Base-by-base conservation (phyloP, 1,140 invertebrate species). In the Drosophila simulans region DNA sequence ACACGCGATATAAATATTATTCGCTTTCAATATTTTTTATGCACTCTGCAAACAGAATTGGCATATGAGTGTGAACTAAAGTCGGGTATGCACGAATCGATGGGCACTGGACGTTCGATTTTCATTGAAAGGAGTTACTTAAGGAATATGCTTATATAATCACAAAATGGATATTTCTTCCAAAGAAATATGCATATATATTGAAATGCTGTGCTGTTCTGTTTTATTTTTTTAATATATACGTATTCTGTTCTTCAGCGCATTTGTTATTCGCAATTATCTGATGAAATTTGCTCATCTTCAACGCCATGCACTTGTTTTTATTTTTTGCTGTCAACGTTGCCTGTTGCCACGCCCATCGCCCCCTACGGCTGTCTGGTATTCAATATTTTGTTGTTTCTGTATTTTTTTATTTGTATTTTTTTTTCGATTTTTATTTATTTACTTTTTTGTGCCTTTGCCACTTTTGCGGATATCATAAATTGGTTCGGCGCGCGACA, bases 381-480 rank as follows among this genome's bases (percentile, higher is more conserved):
- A 49, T 54, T 57, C 59, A 7, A 34, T 31, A 34, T 54, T 56
- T 56, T 64, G 31, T 31, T 31, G 31, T 31, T 31, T 31, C 27
- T 31, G 27, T 31, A 8, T 31, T 3, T 31, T 76, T 37, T 51
- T 57, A 39, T 39, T 62, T 48, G 17, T 17, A 17, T 59, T 57
- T 66, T 57, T 66, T 57, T 49, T 31, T 53, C 63, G 10, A 20
- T 62, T 10, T 77, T 48, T 49, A 25, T 68, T 68, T 75, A 13
- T 43, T 58, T 56, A 60, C 59, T 42, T 63, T 51, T 46, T 62
- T 60, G 43, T 51, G 64, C 64, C 66, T 66, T 78, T 68, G 76
- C 76, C 84, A 88, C 84, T 88, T 89, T 88, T 51, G 76, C 76
- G 84, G 77, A 88, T 89, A 80, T 88, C 84, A 88, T 88, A 88